A percentile compares a stretch with the other conserved stretches of the same genome.
Evolutionary conservation across 1,140 invertebrate species (phyloP).

Genomic region (Notospermus geniculatus): DNA sequence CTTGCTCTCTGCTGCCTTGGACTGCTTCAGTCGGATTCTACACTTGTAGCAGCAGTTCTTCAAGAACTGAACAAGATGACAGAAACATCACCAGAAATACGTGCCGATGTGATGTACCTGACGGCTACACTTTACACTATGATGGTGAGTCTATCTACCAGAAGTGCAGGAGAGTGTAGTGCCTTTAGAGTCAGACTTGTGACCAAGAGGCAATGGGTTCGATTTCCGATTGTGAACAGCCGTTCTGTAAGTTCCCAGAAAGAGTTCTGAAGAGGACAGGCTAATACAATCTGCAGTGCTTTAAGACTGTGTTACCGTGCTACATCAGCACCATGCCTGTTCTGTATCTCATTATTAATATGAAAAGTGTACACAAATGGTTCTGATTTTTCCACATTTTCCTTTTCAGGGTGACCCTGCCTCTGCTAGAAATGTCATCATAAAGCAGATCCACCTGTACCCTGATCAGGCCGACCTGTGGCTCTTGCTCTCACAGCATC

Average conservation of each 20-base stretch:
- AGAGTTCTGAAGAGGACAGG: too few species aligned
- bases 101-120: constrained; percentile 19
- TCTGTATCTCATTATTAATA: too few species aligned
- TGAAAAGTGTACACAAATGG: too few species aligned
- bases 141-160: constrained; percentile 23
- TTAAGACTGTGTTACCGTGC: too few species aligned
- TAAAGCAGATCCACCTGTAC: background rate
- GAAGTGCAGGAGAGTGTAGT: too few species aligned
- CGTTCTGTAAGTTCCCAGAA: too few species aligned
- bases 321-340: too few species aligned
- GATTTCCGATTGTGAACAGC: too few species aligned
- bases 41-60: constrained; percentile 64
- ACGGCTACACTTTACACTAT: constrained; percentile 15
- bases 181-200: too few species aligned
- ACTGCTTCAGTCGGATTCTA: constrained; percentile 65
- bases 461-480: constrained; percentile 4
- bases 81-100: constrained; percentile 14
- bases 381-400: background rate
- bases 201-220: too few species aligned
- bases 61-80: constrained; percentile 60
- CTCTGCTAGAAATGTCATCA: constrained; percentile 1
- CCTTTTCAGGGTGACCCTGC: background rate
- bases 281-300: too few species aligned
- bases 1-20: constrained; percentile 69
- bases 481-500: background rate